Conservation (phyloP, 1,140 invertebrate species). For the Brachionus koreanus region DNA sequence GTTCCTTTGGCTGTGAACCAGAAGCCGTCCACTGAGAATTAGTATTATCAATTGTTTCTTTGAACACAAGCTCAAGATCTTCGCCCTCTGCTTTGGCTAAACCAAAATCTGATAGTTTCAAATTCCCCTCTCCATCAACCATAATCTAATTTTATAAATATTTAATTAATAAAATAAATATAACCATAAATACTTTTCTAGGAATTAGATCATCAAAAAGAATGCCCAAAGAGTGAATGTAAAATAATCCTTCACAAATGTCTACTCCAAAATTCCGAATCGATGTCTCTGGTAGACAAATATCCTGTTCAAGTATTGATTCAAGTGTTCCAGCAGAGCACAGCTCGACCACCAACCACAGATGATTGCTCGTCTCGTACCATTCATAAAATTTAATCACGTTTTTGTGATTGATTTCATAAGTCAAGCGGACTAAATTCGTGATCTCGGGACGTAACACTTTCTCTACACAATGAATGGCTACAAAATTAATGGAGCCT, state of each 20-base stretch:
- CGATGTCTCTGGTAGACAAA: conserved; percentile 54
- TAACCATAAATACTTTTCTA: conserved; percentile 51
- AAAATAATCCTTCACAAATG: conserved; percentile 54
- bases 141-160: conserved; percentile 48
- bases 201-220: conserved; percentile 57
- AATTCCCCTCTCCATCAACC: conserved; percentile 53
- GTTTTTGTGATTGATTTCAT: conserved; percentile 56
- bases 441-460: conserved; percentile 56
- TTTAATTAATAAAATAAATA: not conserved
- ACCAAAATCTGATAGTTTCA: conserved; percentile 58
- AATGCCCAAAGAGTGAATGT: conserved; percentile 57
- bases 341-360: conserved; percentile 59
- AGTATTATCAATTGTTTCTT: conserved; percentile 47
- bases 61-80: conserved; percentile 55
- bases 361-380: conserved; percentile 60
- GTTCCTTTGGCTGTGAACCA: not conserved
- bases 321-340: conserved; percentile 57
- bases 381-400: conserved; percentile 59
- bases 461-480: conserved; percentile 59
- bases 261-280: conserved; percentile 56
- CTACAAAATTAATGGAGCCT: conserved; percentile 58
- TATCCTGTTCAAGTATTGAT: conserved; percentile 54
- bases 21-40: conserved; percentile 46
- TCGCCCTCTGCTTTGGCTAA: conserved; percentile 56
- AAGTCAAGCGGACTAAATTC: conserved; percentile 58